Evolutionary conservation across 2,113 vertebrate species (phyloP).

Genomic region (Actinemys pallida): DNA sequence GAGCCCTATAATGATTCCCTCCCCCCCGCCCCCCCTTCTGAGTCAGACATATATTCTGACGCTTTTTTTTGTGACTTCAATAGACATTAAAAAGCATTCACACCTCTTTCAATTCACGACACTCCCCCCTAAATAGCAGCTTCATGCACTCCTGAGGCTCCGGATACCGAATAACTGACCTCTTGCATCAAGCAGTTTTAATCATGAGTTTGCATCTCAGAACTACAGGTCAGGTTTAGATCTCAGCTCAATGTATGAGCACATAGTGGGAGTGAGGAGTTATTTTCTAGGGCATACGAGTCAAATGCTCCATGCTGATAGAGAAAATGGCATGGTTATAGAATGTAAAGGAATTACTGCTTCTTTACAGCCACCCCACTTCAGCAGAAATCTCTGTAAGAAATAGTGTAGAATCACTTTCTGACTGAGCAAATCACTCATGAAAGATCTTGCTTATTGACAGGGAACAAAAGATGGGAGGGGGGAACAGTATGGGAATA

Average conservation of each 20-base stretch:
- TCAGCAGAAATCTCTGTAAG: slow-evolving; percentile 36
- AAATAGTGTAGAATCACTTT: slow-evolving; percentile 11
- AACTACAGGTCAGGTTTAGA: slow-evolving; percentile 44
- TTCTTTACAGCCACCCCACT: slow-evolving; percentile 27
- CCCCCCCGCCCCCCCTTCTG: neutral
- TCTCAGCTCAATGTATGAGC: slow-evolving; percentile 15
- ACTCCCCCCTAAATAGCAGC: slow-evolving; percentile 38
- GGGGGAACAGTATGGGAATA: neutral
- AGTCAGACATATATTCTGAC: slow-evolving; percentile 30
- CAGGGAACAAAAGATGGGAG: slow-evolving; percentile 5
- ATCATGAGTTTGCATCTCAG: slow-evolving; percentile 51
- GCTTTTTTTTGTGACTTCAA: slow-evolving; percentile 38
- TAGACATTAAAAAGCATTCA: slow-evolving; percentile 53
- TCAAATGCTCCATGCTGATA: slow-evolving; percentile 50
- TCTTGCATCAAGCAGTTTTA: slow-evolving; percentile 15
- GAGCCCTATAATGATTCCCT: slow-evolving; percentile 37
- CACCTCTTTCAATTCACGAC: slow-evolving; percentile 25
- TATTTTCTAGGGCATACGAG: slow-evolving; percentile 54
- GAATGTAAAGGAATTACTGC: slow-evolving; percentile 44
- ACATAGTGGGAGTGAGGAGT: slow-evolving; percentile 40
- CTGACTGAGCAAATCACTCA: neutral
- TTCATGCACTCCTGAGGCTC: neutral
- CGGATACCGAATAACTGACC: slow-evolving; percentile 9
- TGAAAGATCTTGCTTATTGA: slow-evolving; percentile 31
- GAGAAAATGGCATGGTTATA: slow-evolving; percentile 53